Percentiles rank a stretch among this genome's conserved stretches.
Evolutionary conservation across 1,140 invertebrate genomes (phyloP).

Genomic region (Kradibia gibbosae): DNA sequence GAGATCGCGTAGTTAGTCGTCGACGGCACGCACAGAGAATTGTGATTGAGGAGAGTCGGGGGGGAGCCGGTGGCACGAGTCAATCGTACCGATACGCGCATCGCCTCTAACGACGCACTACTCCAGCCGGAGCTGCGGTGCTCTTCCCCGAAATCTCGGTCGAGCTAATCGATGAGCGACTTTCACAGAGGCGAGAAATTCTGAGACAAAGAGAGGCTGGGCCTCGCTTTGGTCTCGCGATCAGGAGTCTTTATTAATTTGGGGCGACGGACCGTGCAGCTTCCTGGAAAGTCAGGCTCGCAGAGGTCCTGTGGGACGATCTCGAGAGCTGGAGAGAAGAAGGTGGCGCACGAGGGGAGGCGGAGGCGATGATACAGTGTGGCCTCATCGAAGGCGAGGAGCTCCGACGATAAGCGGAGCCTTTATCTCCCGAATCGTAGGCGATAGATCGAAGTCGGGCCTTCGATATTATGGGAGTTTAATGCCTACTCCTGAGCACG

Average conservation of each 20-base stretch:
- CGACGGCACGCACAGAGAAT: background rate
- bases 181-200: slow-evolving; percentile 52
- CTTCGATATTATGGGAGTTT: no score
- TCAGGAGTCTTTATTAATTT: slow-evolving; percentile 51
- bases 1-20: background rate
- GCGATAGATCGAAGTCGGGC: no score
- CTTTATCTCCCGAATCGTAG: no score
- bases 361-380: no score
- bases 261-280: slow-evolving; percentile 54
- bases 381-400: no score
- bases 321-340: background rate
- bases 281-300: slow-evolving; percentile 53
- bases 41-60: slow-evolving; percentile 22
- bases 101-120: background rate
- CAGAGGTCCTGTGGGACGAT: slow-evolving; percentile 13
- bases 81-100: background rate
- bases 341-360: background rate
- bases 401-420: no score
- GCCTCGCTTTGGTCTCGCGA: slow-evolving; percentile 16
- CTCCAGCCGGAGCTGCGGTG: slow-evolving; percentile 10
- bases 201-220: slow-evolving; percentile 47
- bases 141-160: slow-evolving; percentile 28
- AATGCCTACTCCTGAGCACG: no score
- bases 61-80: slow-evolving; percentile 14
- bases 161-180: slow-evolving; percentile 50